Conservation (phyloP, 2,797 vertebrate species). For the Sebastes flavidus region DNA sequence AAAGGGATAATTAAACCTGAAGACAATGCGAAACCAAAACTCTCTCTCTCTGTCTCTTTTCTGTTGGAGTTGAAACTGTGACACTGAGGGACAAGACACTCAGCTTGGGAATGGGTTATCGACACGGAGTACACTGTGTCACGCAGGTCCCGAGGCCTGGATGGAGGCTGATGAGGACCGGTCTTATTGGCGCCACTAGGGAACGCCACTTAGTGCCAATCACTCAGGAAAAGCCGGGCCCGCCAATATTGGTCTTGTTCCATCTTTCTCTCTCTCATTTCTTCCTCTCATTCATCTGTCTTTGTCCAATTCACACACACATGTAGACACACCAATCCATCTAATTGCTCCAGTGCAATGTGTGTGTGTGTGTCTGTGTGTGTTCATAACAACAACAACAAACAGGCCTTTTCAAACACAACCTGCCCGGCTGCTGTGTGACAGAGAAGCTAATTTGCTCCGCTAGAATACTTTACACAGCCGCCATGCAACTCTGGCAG, state of each 20-base stretch:
- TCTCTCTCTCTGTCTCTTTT: not conserved
- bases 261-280: not conserved
- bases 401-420: slow-evolving; percentile 20
- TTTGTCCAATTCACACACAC: slow-evolving; percentile 21
- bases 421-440: slow-evolving; percentile 34
- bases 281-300: slow-evolving; percentile 14
- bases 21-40: slow-evolving; percentile 16
- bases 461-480: slow-evolving; percentile 40
- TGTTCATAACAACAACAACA: slow-evolving; percentile 2
- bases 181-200: not conserved
- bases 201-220: slow-evolving; percentile 42
- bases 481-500: slow-evolving; percentile 47
- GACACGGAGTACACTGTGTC: slow-evolving; percentile 9
- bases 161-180: slow-evolving; percentile 5
- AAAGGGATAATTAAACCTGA: slow-evolving; percentile 49
- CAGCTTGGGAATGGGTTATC: not conserved
- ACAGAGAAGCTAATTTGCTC: slow-evolving; percentile 49
- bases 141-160: slow-evolving; percentile 12
- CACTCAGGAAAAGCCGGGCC: not conserved
- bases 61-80: not conserved
- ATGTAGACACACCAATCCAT: not conserved
- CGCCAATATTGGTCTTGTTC: not conserved
- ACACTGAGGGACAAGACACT: slow-evolving; percentile 4
- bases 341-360: not conserved
- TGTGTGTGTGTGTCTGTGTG: not conserved